Evolutionary conservation across 2,888 invertebrate genomes (phyloP).

Genomic region (Acleris holmiana): DNA sequence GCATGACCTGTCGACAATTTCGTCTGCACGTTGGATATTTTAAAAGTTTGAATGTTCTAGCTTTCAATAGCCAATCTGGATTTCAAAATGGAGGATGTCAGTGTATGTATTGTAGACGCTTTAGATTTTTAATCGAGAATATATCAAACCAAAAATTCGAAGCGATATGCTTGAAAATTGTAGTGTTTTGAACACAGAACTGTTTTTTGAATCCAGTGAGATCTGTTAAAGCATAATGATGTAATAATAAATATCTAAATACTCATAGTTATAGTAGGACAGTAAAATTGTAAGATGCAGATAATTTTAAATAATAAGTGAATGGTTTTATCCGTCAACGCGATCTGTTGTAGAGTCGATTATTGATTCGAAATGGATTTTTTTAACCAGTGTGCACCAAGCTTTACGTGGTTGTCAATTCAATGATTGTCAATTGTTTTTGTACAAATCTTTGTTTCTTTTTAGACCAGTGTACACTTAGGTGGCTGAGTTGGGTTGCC

Average conservation of each 20-base stretch:
- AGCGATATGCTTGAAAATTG: conserved; percentile 83
- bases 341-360: conserved; percentile 17
- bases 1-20: too few relatives aligned
- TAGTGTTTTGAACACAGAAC: conserved; percentile 80
- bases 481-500: neutral
- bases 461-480: conserved; percentile 5
- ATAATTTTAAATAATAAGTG: conserved; percentile 18
- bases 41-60: conserved; percentile 30
- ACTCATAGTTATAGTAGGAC: conserved; percentile 72
- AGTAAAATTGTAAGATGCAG: conserved; percentile 47
- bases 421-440: conserved; percentile 59
- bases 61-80: conserved; percentile 41
- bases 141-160: conserved; percentile 82
- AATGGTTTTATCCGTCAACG: conserved; percentile 14
- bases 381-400: conserved; percentile 36
- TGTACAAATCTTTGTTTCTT: conserved; percentile 37
- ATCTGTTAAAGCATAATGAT: conserved; percentile 67
- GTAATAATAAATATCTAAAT: conserved; percentile 59
- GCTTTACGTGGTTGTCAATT: conserved; percentile 56
- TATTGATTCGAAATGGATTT: conserved; percentile 13
- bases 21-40: too few relatives aligned
- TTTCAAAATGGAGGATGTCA: conserved; percentile 42
- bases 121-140: conserved; percentile 67
- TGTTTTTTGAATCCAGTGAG: conserved; percentile 72
- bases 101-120: conserved; percentile 59